Evolutionary conservation across 2,113 vertebrate species (phyloP).

Genomic region (Dicentrarchus labrax): DNA sequence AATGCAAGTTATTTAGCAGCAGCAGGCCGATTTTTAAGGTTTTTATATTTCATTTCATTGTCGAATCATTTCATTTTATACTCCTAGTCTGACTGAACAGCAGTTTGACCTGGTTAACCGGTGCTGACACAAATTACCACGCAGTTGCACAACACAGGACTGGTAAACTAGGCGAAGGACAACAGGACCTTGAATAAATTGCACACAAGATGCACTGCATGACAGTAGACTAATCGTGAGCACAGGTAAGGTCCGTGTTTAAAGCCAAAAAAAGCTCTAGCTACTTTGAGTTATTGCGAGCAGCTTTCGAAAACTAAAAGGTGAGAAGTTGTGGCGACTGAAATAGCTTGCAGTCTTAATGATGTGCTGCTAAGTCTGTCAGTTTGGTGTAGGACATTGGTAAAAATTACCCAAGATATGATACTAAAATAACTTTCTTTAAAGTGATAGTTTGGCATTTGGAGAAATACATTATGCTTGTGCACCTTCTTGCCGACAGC

Average conservation of each 20-base stretch:
- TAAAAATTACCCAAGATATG: background rate
- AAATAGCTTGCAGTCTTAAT: background rate
- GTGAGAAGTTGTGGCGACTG: conserved; percentile 3
- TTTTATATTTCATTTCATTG: background rate
- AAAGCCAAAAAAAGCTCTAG: conserved; percentile 37
- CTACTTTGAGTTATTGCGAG: conserved; percentile 42
- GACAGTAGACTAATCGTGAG: conserved; percentile 64
- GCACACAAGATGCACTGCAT: conserved; percentile 33
- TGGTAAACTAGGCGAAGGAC: conserved; percentile 70
- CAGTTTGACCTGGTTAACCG: conserved; percentile 62
- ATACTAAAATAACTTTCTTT: background rate
- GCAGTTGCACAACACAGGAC: conserved; percentile 21
- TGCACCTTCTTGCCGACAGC: background rate
- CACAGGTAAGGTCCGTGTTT: conserved; percentile 32
- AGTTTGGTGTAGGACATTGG: background rate
- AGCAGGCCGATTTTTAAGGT: background rate
- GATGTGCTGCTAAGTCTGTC: background rate
- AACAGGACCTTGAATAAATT: conserved; percentile 66
- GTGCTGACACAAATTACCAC: conserved; percentile 50
- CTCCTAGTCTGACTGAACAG: background rate
- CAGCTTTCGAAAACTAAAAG: conserved; percentile 22
- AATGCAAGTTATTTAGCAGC: background rate
- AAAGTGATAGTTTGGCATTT: background rate
- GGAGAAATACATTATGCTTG: background rate
- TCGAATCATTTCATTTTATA: background rate